These are phyloP conservation scores for Tipula helvola DNA, from an alignment of 2,888 invertebrate species.

Conservation along the genomic window DNA sequence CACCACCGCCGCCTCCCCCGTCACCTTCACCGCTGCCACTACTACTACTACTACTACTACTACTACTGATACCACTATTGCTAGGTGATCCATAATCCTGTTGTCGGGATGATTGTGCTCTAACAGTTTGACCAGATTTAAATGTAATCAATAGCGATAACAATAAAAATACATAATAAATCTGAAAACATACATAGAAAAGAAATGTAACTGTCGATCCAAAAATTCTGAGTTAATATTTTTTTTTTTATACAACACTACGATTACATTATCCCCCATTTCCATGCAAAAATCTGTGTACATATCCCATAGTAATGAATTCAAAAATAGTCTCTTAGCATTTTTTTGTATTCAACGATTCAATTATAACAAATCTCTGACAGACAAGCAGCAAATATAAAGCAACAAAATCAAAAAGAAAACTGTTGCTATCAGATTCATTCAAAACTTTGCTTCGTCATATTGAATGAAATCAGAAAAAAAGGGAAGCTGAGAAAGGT, in stretches of 20 bases:
- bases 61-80: conserved; percentile 12
- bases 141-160: not conserved
- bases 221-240: not conserved
- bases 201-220: not conserved
- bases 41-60: not conserved
- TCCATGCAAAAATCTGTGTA: not conserved
- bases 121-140: conserved; percentile 4
- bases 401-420: not conserved
- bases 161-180: not conserved
- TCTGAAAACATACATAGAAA: not conserved
- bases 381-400: not conserved
- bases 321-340: not conserved
- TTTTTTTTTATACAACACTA: not conserved
- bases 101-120: not conserved
- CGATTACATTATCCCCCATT: too few species aligned
- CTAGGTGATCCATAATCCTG: conserved; percentile 10
- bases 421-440: not conserved
- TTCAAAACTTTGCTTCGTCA: not conserved
- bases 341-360: not conserved
- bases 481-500: not conserved
- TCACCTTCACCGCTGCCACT: conserved; percentile 12
- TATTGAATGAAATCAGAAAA: not conserved
- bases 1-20: not conserved
- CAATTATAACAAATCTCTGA: not conserved
- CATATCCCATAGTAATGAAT: not conserved